Base-by-base conservation (phyloP, 2,888 invertebrate species). In the Resseliella maxima region DNA sequence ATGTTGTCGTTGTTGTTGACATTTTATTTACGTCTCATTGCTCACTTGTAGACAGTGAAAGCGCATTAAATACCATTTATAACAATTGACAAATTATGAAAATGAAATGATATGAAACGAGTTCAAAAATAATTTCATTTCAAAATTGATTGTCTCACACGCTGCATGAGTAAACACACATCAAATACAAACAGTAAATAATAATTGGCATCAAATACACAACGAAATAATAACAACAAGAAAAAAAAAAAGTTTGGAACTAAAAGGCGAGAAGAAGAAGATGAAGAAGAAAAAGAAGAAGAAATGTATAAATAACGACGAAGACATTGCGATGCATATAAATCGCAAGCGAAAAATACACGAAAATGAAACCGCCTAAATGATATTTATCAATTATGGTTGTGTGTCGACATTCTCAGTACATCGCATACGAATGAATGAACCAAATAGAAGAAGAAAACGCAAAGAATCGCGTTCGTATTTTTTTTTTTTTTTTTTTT, bases 371-470 rank as follows among this genome's bases (percentile, higher is more conserved):
- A 72, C 31, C 72, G 72, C 72, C 72, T 31, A 72, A 72, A 72
- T 72, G 72, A 72, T 31, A 31, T 72, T 72, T 72, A 72, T 72
- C 72, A 72, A 72, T 72, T 72, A 72, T 72, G 72, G 31, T n/a
- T n/a, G n/a, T 72, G 72, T 72, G 72, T 31, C 72, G 72, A 31
- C 72, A 72, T 72, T 59, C 15, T 72, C 72, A 72, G 31, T 35
- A 1, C 31, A 59, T 12, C n/a, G 46, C 46, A 50, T 18, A 59
- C 24, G 0, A 5, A 24, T 12, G 24, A n/a, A 59, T 18, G 24
- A n/a, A n/a, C 59, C 15, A 18, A 50, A 18, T 50, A 59, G n/a
- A 59, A 41, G 41, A 5, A 41, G 6, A 41, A 24, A 72, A 72
- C 5, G 15, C 31, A 31, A 72, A 72, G 31, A 72, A 72, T 72